Evolutionary conservation across 23 tunicate genomes (phyloP).

Genomic region (Styela plicata): DNA sequence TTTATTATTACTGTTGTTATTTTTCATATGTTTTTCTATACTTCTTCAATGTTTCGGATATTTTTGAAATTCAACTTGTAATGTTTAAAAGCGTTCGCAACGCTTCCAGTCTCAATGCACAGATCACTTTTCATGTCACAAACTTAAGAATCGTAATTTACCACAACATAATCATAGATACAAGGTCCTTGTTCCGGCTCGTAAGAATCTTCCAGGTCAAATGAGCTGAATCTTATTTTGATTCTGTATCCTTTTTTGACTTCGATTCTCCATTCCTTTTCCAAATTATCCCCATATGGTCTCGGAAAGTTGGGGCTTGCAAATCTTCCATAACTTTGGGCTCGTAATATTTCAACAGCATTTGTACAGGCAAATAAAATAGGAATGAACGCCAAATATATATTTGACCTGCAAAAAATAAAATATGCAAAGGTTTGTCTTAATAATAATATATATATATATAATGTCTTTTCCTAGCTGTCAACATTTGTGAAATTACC

Average conservation of each 20-base stretch:
- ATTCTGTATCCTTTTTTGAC: conserved; percentile 44
- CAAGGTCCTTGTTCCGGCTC: conserved; percentile 51
- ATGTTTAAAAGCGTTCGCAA: no score
- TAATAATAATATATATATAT: no score
- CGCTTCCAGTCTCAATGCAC: no score
- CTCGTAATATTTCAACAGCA: background rate
- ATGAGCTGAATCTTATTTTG: conserved; percentile 37
- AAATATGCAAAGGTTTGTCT: no score
- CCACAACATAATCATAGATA: conserved; percentile 62
- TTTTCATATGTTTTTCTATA: no score
- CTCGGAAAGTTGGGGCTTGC: conserved; percentile 33
- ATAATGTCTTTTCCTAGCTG: no score
- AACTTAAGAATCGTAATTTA: no score
- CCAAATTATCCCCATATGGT: conserved; percentile 39
- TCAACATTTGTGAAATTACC: no score
- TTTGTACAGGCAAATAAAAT: background rate
- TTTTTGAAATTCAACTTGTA: no score
- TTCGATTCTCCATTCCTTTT: conserved; percentile 41
- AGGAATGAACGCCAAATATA: background rate
- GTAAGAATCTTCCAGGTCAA: conserved; percentile 62
- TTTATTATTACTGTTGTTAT: no score
- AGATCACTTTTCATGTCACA: no score
- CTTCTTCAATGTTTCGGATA: no score
- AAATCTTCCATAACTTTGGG: conserved; percentile 29
- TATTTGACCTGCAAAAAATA: background rate